A percentile compares a stretch with the other conserved stretches of the same genome.
Conservation (phyloP, 2,888 invertebrate genomes). For the Volucella bombylans region DNA sequence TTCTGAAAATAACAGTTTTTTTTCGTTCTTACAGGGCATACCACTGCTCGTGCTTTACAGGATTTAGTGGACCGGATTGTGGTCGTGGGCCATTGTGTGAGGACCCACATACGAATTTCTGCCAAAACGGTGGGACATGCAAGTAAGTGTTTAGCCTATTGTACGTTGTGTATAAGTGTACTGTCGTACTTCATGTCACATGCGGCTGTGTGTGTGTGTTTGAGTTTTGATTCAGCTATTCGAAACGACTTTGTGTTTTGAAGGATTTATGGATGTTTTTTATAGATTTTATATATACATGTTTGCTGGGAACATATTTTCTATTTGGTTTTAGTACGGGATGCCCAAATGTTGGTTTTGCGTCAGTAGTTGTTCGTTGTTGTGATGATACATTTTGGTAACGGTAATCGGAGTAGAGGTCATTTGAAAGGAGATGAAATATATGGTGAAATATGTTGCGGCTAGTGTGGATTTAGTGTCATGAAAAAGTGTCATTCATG, state of each 20-base stretch:
- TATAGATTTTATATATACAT: conserved; percentile 36
- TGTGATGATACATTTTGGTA: conserved; percentile 34
- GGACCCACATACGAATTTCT: conserved; percentile 85
- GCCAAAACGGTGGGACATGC: conserved; percentile 92
- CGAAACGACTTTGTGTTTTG: conserved; percentile 44
- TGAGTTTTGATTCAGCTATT: conserved; percentile 47
- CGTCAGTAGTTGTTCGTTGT: conserved; percentile 37
- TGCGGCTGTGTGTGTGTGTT: conserved; percentile 16
- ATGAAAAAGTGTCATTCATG: conserved; percentile 33
- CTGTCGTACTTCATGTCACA: neutral
- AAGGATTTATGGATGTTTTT: conserved; percentile 51
- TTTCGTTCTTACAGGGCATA: conserved; percentile 85
- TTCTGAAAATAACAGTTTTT: conserved; percentile 38
- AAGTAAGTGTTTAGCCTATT: conserved; percentile 84
- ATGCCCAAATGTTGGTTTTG: conserved; percentile 17
- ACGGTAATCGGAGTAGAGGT: conserved; percentile 35
- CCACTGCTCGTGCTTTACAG: conserved; percentile 91
- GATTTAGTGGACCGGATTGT: conserved; percentile 90
- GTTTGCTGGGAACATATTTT: conserved; percentile 40
- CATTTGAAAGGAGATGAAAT: conserved; percentile 36
- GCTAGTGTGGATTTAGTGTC: conserved; percentile 36
- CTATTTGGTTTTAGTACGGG: conserved; percentile 42
- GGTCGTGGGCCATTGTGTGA: conserved; percentile 91
- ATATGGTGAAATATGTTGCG: conserved; percentile 25
- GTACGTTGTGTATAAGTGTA: neutral